Evolutionary conservation across 2,797 vertebrate species (phyloP).

Genomic region (Salmo trutta): DNA sequence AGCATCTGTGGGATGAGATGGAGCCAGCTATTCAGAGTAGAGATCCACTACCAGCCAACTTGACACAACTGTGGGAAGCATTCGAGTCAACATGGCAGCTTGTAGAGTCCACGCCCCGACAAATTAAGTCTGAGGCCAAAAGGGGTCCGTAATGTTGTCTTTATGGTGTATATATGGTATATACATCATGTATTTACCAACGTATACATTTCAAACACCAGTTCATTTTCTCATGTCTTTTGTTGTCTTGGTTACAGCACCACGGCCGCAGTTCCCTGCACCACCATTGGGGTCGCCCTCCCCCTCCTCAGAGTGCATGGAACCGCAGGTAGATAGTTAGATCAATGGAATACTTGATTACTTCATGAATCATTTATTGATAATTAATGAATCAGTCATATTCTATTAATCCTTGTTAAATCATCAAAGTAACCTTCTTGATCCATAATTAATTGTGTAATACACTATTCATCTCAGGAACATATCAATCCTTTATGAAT

Average conservation of each 20-base stretch:
- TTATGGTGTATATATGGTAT: no score
- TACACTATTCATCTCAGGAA: no score
- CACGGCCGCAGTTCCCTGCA: conserved; percentile 82
- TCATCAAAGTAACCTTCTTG: not conserved
- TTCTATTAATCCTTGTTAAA: conserved; percentile 3
- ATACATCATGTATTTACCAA: no score
- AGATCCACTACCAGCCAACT: no score
- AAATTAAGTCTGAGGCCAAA: no score
- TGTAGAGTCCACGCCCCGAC: no score
- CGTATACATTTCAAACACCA: not conserved
- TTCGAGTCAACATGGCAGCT: no score
- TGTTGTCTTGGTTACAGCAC: conserved; percentile 57
- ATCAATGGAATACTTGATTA: not conserved
- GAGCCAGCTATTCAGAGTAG: no score
- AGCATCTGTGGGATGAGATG: no score
- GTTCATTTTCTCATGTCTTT: not conserved
- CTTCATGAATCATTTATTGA: conserved; percentile 27
- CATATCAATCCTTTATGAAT: no score
- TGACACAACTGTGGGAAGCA: no score
- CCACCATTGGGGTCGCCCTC: conserved; percentile 85
- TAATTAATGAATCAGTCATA: conserved; percentile 11
- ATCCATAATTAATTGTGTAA: not conserved
- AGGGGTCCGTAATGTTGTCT: no score
- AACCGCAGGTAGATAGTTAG: conserved; percentile 77
- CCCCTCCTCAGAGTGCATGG: conserved; percentile 73